Base-by-base conservation (phyloP, 2,797 vertebrate genomes). In the Craterocephalus amniculus region DNA sequence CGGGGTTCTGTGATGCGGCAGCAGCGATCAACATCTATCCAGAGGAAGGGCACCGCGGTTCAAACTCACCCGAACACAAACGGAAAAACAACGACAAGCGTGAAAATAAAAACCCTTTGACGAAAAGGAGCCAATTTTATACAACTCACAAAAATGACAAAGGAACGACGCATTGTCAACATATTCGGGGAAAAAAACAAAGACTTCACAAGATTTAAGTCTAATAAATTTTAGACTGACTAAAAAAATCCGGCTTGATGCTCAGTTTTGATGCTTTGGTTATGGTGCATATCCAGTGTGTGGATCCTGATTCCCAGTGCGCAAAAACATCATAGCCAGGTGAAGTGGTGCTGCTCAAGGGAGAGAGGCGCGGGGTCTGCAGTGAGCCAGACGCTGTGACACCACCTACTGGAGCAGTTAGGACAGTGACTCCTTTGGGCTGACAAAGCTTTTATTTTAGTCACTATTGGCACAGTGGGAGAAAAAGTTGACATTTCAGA, bases 61-160 rank as follows among this genome's bases (percentile, higher is more conserved):
- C 59, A 45, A 70, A 74, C 43, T 90, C 81, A 84, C 29, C 72
- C 83, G 66, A 83, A 88, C 71, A 83, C 77, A 27, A 79, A 84
- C n/a, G 84, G 88, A 29, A 32, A 76, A 66, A 91, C 70, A 63
- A 91, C 67, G 29, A 83, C 86, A 62, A 89, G 8, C 11, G 83
- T 86, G 76, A 91, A 86, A 32, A 92, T 80, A 43, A 92, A 71
- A 0, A 70, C 60, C 1, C 54, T 67, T 0, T 16, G 70, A 13
- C 70, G n/a, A 58, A 83, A 70, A 31, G 76, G 83, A 64, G 59
- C 63, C 63, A 88, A 59, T 80, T 85, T 84, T 1, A 75, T 76
- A 9, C 81, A 89, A 84, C 84, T 87, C 78, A 89, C 87, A 45
- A 91, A 31, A 35, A 91, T 58, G 36, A 90, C 48, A 55, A 72